Base-by-base conservation (phyloP, 1,140 invertebrate genomes). In the Euura lappo region DNA sequence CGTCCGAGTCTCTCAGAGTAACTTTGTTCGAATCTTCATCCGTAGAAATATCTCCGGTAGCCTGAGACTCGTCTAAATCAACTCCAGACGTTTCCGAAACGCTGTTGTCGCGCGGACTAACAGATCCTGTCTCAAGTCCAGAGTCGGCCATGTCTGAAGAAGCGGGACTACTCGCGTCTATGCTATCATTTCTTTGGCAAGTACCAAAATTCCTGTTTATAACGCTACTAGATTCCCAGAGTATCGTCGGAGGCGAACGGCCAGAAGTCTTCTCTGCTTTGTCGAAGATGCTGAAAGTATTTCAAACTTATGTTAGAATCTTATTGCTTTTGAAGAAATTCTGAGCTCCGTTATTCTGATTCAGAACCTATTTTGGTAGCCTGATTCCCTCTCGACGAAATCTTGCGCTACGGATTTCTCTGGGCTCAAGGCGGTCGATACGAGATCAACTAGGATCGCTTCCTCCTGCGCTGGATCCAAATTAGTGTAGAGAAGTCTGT, bases 41-140 rank as follows among this genome's bases (percentile, higher is more conserved):
- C 79, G 92, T 87, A 73, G 93, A 92, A 76, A 93, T 92, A 75
- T 93, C 92, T 81, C 93, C 92, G 79, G 91, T 91, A 5, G 91
- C 90, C 43, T 81, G 89, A 60, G 81, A 83, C 76, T 85, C 88
- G 65, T 85, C 89, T 44, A 82, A 80, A 51, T 89, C 86, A 4
- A 84, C 82, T 6, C 80, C 84, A 0, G 83, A 88, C 64, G 84
- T 86, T 64, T 88, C 87, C 6, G 88, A 89, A 4, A 84, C 81
- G 4, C 83, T 89, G 70, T 85, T 81, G 68, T 88, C 88, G 68
- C 85, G 84, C 6, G 87, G 87, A 82, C 88, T 89, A 81, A 85
- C 81, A 70, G 90, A 88, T 78, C 90, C 88, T 73, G 89, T 90
- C 75, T 90, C 90, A 73, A 90, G 77, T 79, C 89, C 89, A 44